Evolutionary conservation across 1,140 invertebrate genomes (phyloP).

Genomic region (Heliconius eleuchia): DNA sequence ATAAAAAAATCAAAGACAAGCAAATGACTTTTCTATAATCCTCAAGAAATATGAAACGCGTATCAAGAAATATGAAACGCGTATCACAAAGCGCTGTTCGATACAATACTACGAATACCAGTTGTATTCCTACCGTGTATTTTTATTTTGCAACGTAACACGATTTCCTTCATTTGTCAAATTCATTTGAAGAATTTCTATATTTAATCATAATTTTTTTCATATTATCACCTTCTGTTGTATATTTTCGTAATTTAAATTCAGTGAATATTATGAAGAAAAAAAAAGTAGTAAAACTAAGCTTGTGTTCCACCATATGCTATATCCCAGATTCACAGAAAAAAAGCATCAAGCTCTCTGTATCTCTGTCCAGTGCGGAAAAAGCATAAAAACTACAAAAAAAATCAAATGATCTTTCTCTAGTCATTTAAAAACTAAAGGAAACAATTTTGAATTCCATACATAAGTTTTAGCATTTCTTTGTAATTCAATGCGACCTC

Average conservation of each 20-base stretch:
- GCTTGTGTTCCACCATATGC: no score
- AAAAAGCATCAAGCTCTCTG: no score
- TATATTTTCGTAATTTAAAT: not conserved
- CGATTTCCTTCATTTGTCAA: not conserved
- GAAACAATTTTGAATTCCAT: not conserved
- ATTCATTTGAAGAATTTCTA: not conserved
- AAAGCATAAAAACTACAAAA: no score
- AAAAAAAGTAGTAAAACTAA: no score
- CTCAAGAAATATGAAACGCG: slow-evolving; percentile 2
- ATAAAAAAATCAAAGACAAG: not conserved
- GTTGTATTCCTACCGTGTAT: not conserved
- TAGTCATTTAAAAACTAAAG: not conserved
- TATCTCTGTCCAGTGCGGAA: no score
- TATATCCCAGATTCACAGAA: no score
- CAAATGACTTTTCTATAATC: slow-evolving; percentile 10
- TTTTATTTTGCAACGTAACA: not conserved
- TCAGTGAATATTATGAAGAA: no score
- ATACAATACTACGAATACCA: not conserved
- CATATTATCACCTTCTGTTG: no score
- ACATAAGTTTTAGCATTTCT: slow-evolving; percentile 18
- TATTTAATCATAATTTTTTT: no score
- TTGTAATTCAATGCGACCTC: slow-evolving; percentile 36
- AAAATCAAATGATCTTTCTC: not conserved
- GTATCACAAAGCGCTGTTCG: not conserved
- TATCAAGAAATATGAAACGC: slow-evolving; percentile 14